Evolutionary conservation across 1,140 invertebrate genomes (phyloP).

Genomic region (Dufourea novaeangliae): DNA sequence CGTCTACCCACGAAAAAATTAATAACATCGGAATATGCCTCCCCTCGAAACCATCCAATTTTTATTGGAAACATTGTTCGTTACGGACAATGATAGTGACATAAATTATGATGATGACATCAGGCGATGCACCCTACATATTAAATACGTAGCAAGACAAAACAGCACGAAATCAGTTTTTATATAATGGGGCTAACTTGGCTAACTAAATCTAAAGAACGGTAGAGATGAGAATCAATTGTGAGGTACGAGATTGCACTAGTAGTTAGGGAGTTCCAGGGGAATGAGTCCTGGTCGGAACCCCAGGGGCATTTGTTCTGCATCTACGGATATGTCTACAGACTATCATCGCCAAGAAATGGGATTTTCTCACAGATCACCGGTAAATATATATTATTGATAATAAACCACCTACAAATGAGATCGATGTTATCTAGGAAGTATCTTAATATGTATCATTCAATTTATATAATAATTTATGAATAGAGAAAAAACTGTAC

Average conservation of each 20-base stretch:
- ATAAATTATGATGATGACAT: too few species aligned
- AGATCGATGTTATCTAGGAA: not conserved
- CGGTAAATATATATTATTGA: slow-evolving; percentile 49
- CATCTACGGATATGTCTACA: slow-evolving; percentile 7
- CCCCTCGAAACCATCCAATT: too few species aligned
- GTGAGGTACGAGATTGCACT: slow-evolving; percentile 49
- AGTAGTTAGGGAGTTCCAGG: slow-evolving; percentile 45
- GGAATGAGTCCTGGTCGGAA: slow-evolving; percentile 16
- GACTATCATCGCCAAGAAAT: slow-evolving; percentile 11
- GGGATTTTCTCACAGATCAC: slow-evolving; percentile 9
- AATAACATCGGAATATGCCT: too few species aligned
- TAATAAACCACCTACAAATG: slow-evolving; percentile 23
- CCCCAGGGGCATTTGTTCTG: slow-evolving; percentile 35
- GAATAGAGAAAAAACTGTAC: too few species aligned
- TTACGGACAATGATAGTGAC: too few species aligned
- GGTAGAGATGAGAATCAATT: slow-evolving; percentile 28
- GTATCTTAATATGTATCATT: too few species aligned
- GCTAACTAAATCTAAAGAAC: slow-evolving; percentile 37
- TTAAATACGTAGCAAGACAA: not conserved
- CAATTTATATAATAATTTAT: too few species aligned
- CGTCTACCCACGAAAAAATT: too few species aligned
- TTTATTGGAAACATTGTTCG: too few species aligned
- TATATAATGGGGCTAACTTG: too few species aligned
- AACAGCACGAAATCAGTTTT: too few species aligned
- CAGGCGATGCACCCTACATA: too few species aligned